These are phyloP conservation scores for Agrochola lychnidis DNA, from an alignment of 2,888 invertebrate genomes.

Conservation along the genomic window DNA sequence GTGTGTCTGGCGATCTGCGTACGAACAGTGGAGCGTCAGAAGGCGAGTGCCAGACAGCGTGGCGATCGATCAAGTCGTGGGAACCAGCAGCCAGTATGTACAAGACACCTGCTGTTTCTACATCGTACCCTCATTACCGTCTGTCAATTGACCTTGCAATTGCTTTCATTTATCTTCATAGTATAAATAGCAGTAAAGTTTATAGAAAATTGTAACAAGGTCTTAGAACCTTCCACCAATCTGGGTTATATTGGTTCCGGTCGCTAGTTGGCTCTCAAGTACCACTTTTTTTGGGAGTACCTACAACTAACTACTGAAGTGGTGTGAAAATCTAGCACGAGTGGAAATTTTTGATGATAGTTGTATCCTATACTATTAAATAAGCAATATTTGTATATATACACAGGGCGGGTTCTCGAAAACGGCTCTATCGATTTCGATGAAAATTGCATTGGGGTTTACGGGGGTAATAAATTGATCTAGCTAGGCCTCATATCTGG, in stretches of 20 bases:
- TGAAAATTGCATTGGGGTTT: no score
- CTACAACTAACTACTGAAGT: constrained; percentile 3
- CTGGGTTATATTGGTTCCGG: constrained; percentile 63
- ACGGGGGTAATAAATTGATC: no score
- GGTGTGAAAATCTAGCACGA: constrained; percentile 2
- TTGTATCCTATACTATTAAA: neutral
- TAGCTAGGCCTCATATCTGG: no score
- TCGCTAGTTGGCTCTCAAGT: constrained; percentile 39
- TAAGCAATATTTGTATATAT: no score
- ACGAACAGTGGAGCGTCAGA: constrained; percentile 71
- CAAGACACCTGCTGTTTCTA: constrained; percentile 66
- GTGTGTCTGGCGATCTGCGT: constrained; percentile 86
- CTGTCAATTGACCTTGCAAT: constrained; percentile 55
- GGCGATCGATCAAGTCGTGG: constrained; percentile 78
- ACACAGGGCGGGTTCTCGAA: no score
- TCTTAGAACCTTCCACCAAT: constrained; percentile 52
- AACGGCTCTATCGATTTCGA: no score
- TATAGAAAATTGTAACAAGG: constrained; percentile 62
- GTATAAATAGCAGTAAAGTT: constrained; percentile 48
- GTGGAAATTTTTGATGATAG: constrained; percentile 4
- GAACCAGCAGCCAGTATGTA: constrained; percentile 72
- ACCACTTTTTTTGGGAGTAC: constrained; percentile 22
- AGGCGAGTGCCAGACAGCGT: constrained; percentile 67
- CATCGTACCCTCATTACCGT: constrained; percentile 46
- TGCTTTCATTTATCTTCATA: constrained; percentile 52